Evolutionary conservation across 2,113 vertebrate species (phyloP).

Genomic region (Stictonetta naevosa): DNA sequence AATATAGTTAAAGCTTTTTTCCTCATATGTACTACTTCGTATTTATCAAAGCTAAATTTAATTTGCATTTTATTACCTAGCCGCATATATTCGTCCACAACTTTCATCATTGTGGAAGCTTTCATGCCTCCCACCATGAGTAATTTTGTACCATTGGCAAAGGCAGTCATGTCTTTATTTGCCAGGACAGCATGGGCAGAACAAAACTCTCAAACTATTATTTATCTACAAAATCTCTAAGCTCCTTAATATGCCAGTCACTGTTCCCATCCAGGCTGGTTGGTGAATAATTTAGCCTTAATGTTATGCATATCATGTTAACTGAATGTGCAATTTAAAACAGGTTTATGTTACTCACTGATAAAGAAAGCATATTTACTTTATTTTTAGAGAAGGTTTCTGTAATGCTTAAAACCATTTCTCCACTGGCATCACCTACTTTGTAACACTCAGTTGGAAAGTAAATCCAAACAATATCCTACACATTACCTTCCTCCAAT

Average conservation of each 20-base stretch:
- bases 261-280: background rate
- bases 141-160: conserved; percentile 14
- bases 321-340: background rate
- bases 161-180: background rate
- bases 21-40: background rate
- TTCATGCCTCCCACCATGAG: background rate
- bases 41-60: background rate
- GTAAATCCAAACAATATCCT: background rate
- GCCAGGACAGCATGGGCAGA: background rate
- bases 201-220: background rate
- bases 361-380: background rate
- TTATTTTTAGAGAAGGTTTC: background rate
- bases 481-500: background rate
- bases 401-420: background rate
- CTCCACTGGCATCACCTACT: background rate
- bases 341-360: background rate
- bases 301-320: background rate
- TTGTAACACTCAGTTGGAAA: background rate
- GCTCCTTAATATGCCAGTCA: conserved; percentile 22
- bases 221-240: conserved; percentile 1
- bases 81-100: background rate
- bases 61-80: conserved; percentile 20
- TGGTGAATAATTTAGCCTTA: conserved; percentile 21
- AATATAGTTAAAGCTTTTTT: background rate
- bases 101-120: conserved; percentile 13